These are phyloP conservation scores for Notodonta ziczac DNA, from an alignment of 2,888 invertebrate species.

Conservation along the genomic window DNA sequence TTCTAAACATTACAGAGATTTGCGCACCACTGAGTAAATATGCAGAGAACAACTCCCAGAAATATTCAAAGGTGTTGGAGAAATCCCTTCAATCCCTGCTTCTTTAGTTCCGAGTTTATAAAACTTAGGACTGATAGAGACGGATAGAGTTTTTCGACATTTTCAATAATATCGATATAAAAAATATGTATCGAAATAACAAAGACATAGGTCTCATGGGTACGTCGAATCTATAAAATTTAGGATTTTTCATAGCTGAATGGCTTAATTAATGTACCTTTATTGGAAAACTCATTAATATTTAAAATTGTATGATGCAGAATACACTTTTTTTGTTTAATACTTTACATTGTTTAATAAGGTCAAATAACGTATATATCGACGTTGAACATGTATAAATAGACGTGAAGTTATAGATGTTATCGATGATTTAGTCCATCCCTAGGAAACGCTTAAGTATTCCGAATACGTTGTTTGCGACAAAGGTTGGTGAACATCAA, in stretches of 20 bases:
- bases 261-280: not conserved
- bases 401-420: not conserved
- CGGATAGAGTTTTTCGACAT: not conserved
- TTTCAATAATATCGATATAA: not conserved
- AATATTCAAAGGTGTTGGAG: constrained; percentile 29
- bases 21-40: constrained; percentile 33
- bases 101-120: constrained; percentile 32
- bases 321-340: no score
- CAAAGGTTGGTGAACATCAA: constrained; percentile 35
- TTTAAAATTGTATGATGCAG: not conserved
- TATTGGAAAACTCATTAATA: not conserved
- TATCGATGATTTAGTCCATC: constrained; percentile 4
- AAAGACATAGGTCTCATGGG: no score
- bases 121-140: constrained; percentile 18
- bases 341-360: no score
- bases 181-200: not conserved
- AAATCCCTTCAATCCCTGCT: constrained; percentile 27
- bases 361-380: not conserved
- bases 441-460: constrained; percentile 32
- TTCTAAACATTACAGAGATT: constrained; percentile 43
- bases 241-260: no score
- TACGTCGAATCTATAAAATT: no score
- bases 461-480: constrained; percentile 35
- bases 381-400: not conserved
- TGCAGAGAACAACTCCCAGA: constrained; percentile 24